Base-by-base conservation (phyloP, 2,797 vertebrate species). In the Sciurus carolinensis region DNA sequence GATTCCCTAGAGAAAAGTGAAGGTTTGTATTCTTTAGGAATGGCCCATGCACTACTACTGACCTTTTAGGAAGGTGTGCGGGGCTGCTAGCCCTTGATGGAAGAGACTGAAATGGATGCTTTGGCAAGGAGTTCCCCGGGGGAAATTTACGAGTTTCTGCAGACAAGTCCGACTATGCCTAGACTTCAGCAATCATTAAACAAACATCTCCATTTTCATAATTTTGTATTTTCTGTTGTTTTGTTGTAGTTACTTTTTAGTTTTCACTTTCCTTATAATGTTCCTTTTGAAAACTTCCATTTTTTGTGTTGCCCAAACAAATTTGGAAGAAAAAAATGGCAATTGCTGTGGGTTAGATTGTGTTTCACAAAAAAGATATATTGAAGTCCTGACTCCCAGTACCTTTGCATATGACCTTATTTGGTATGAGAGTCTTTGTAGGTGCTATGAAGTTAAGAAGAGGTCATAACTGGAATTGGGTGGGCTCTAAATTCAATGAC, bases 221-320 rank as follows among this genome's bases (percentile, higher is more conserved):
- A 28, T 69, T 93, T 89, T 85, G 5, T 47, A 44, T 59, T 95
- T 91, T 64, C 18, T 91, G 1, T 93, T 73, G 22, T 47, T 66
- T 87, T 59, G 22, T 69, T 54, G 39, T 22, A 50, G 9, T 82
- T 87, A 6, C 15, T 66, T 92, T 42, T 14, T 90, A 59, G 5
- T 54, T 59, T 93, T 72, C 80, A 42, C 17, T 91, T 91, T 91
- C 30, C 44, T 81, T 50, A 44, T 75, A 69, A 75, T 36, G n/a
- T 91, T 44, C 28, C 33, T 81, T 91, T 85, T 30, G 67, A 94
- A 86, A 94, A 72, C 80, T 44, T 76, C 72, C 54, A 57, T 59
- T 79, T 87, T 87, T 80, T 92, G 18, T 57, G 9, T 64, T 92
- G 33, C 24, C 30, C 69, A 71, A 91, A 84, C 26, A 42, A 50